These are phyloP conservation scores for Nomada fucata DNA, from an alignment of 2,888 invertebrate species.

Conservation along the genomic window DNA sequence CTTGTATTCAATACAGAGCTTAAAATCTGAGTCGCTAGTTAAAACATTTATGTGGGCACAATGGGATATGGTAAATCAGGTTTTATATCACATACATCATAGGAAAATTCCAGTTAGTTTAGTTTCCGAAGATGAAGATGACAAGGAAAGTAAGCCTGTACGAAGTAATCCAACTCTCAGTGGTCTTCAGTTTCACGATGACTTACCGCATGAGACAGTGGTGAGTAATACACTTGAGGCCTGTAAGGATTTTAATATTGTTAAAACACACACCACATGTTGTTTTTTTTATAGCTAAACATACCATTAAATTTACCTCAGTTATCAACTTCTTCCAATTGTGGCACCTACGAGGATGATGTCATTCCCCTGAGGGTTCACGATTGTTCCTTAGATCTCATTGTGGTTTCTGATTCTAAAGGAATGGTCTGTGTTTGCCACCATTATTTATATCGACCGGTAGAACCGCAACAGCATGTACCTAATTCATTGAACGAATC, in stretches of 20 bases:
- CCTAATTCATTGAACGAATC: conserved; percentile 84
- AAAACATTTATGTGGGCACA: conserved; percentile 94
- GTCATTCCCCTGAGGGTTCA: conserved; percentile 92
- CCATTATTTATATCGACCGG: conserved; percentile 92
- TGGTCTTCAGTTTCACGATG: conserved; percentile 94
- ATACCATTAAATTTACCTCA: conserved; percentile 93
- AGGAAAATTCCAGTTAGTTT: conserved; percentile 89
- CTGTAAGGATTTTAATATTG: conserved; percentile 7
- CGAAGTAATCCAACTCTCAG: conserved; percentile 89
- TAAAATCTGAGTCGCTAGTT: conserved; percentile 85
- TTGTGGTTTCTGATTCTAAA: conserved; percentile 90
- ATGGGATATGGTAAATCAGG: conserved; percentile 92
- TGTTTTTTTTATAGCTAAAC: conserved; percentile 87
- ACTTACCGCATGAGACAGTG: conserved; percentile 94
- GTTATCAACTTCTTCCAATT: conserved; percentile 86
- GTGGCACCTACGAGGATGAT: conserved; percentile 92
- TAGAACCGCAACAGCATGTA: conserved; percentile 84
- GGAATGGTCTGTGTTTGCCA: conserved; percentile 92
- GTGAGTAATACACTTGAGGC: conserved; percentile 85
- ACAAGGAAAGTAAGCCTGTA: conserved; percentile 85
- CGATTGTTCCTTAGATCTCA: conserved; percentile 92
- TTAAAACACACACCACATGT: not conserved
- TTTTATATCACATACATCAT: conserved; percentile 93
- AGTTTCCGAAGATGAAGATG: conserved; percentile 87
- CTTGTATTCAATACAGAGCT: conserved; percentile 69